phyloP scores from a whole-genome alignment of 2,888 invertebrate genomes.

The Ectemnius lituratus region DNA sequence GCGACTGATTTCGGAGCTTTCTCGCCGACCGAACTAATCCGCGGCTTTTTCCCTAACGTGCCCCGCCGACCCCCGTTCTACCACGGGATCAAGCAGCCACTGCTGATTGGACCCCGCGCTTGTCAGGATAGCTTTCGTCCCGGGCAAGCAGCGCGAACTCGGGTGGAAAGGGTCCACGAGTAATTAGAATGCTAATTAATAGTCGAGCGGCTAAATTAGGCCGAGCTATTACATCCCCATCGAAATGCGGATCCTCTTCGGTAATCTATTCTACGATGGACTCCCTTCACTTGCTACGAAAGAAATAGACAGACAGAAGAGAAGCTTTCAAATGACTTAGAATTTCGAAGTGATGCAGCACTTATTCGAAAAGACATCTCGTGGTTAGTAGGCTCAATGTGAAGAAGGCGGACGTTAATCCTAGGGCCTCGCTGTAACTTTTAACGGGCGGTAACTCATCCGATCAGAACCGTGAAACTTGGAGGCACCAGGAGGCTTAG shows the following conservation, averaged over 20 bases:
- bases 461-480: constrained; percentile 75
- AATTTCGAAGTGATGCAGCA: too few relatives aligned
- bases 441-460: constrained; percentile 71
- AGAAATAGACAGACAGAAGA: too few relatives aligned
- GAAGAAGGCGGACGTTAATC: constrained; percentile 60
- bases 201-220: constrained; percentile 11
- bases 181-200: too few relatives aligned
- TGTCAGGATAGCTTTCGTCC: constrained; percentile 42
- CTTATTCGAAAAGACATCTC: too few relatives aligned
- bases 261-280: too few relatives aligned
- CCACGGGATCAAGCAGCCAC: constrained; percentile 19
- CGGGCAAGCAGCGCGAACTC: constrained; percentile 33
- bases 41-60: constrained; percentile 37
- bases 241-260: too few relatives aligned
- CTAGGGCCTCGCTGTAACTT: constrained; percentile 64
- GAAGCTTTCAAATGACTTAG: too few relatives aligned
- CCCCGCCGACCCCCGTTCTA: constrained; percentile 17
- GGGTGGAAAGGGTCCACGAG: background rate
- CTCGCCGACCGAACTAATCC: constrained; percentile 44
- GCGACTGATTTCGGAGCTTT: constrained; percentile 60
- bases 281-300: too few relatives aligned
- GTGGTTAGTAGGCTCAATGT: constrained; percentile 10
- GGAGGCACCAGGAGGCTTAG: constrained; percentile 73
- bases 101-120: constrained; percentile 49
- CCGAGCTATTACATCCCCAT: constrained; percentile 46